Conservation (phyloP, 2,113 vertebrate genomes). For the Semicossyphus pulcher region DNA sequence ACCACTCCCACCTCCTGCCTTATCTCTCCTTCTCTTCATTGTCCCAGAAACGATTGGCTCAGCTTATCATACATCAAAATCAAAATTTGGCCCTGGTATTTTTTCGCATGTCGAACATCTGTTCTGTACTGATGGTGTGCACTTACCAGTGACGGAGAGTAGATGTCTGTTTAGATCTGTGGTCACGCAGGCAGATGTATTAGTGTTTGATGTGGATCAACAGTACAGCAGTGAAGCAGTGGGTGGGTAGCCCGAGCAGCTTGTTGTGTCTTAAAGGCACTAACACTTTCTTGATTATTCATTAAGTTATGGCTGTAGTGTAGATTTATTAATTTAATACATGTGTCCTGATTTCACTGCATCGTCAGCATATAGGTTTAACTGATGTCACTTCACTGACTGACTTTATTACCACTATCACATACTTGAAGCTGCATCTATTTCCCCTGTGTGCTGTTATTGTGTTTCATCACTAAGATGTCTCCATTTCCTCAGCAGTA, state of each 20-base stretch:
- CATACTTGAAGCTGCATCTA: not conserved
- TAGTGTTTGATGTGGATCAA: conserved; percentile 15
- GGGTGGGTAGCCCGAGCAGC: not conserved
- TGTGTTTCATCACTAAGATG: conserved; percentile 17
- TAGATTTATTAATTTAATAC: conserved; percentile 9
- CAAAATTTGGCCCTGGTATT: not conserved
- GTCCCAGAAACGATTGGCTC: conserved; percentile 26
- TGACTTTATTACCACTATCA: conserved; percentile 21
- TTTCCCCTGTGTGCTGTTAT: conserved; percentile 13
- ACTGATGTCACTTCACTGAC: conserved; percentile 1
- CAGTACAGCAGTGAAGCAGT: not conserved
- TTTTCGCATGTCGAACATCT: conserved; percentile 17
- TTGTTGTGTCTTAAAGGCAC: conserved; percentile 11
- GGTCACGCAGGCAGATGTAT: conserved; percentile 6
- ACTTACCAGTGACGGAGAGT: not conserved
- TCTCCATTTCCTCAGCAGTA: conserved; percentile 23
- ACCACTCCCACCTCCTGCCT: conserved; percentile 58
- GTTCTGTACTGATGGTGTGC: not conserved
- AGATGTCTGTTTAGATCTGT: conserved; percentile 39
- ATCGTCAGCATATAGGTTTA: not conserved
- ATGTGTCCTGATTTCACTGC: not conserved
- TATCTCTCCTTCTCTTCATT: conserved; percentile 55
- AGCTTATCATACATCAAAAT: conserved; percentile 21
- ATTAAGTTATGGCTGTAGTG: not conserved
- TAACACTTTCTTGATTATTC: conserved; percentile 22